phyloP scores from a whole-genome alignment of 1,140 invertebrate species.

The Popillia japonica region DNA sequence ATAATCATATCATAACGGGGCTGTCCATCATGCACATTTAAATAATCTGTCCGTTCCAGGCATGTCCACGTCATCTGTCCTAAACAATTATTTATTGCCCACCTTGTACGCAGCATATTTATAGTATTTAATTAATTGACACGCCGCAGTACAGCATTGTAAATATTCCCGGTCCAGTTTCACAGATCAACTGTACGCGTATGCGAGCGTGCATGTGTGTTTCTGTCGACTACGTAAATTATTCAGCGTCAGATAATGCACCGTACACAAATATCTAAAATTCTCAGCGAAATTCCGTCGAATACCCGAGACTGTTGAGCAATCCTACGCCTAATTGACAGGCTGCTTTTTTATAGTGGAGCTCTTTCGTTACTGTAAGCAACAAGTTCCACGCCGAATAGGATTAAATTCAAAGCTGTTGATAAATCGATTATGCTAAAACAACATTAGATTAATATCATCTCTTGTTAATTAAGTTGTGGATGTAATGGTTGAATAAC shows the following conservation, averaged over 20 bases:
- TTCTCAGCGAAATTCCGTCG: constrained; percentile 20
- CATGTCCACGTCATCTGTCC: constrained; percentile 49
- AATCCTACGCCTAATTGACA: constrained; percentile 16
- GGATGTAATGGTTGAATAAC: no score
- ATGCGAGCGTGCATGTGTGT: neutral
- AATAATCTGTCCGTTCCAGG: constrained; percentile 48
- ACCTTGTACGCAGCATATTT: constrained; percentile 48
- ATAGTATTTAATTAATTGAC: constrained; percentile 50
- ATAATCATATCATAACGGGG: constrained; percentile 48
- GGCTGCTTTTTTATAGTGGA: constrained; percentile 10
- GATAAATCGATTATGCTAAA: constrained; percentile 13
- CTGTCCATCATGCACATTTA: constrained; percentile 50
- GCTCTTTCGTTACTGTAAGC: constrained; percentile 22
- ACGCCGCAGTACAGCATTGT: constrained; percentile 7
- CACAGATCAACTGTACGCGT: constrained; percentile 21
- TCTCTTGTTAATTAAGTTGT: neutral
- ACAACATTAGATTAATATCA: no score
- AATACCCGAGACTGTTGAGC: neutral
- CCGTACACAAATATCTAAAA: constrained; percentile 33
- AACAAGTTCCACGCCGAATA: constrained; percentile 1
- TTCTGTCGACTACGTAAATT: constrained; percentile 23
- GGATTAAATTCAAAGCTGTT: neutral
- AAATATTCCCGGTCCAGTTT: constrained; percentile 12
- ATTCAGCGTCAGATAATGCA: neutral
- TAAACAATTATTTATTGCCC: constrained; percentile 50